phyloP scores from a whole-genome alignment of 2,113 vertebrate genomes.

The Epinephelus moara region DNA sequence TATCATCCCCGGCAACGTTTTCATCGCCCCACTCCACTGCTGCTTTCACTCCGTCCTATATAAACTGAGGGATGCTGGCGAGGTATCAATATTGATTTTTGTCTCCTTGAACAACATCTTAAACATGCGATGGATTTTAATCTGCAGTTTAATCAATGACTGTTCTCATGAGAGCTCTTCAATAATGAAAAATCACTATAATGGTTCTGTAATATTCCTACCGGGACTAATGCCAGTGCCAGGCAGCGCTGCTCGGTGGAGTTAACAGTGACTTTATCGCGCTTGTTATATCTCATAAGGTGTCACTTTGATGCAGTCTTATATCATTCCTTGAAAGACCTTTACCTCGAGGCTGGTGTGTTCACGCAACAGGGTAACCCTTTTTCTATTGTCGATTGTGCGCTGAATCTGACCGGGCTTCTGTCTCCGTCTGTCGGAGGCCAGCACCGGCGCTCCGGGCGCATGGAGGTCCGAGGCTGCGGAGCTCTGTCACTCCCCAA shows the following conservation, averaged over 20 bases:
- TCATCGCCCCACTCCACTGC: neutral
- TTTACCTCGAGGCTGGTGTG: neutral
- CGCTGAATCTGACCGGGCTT: neutral
- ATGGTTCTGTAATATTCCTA: neutral
- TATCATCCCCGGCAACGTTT: neutral
- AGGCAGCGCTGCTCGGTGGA: neutral
- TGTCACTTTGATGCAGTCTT: neutral
- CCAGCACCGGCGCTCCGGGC: neutral
- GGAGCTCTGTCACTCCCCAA: neutral
- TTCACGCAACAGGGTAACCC: neutral
- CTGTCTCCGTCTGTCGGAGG: conserved; percentile 18
- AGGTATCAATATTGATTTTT: conserved; percentile 6
- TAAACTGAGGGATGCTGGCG: neutral
- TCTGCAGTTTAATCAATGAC: conserved; percentile 15
- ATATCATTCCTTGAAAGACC: neutral
- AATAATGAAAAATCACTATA: neutral
- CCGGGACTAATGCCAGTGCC: neutral
- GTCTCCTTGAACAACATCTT: conserved; percentile 18
- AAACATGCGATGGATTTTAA: neutral
- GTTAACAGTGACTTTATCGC: neutral
- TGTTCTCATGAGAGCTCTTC: conserved; percentile 10
- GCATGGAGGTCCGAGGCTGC: neutral
- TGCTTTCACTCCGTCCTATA: neutral
- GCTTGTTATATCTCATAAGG: neutral
- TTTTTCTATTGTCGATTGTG: neutral